A percentile compares a stretch with the other conserved stretches of the same genome.
These are phyloP conservation scores for Sialia sialis DNA, from an alignment of 2,113 vertebrate species.

Conservation along the genomic window DNA sequence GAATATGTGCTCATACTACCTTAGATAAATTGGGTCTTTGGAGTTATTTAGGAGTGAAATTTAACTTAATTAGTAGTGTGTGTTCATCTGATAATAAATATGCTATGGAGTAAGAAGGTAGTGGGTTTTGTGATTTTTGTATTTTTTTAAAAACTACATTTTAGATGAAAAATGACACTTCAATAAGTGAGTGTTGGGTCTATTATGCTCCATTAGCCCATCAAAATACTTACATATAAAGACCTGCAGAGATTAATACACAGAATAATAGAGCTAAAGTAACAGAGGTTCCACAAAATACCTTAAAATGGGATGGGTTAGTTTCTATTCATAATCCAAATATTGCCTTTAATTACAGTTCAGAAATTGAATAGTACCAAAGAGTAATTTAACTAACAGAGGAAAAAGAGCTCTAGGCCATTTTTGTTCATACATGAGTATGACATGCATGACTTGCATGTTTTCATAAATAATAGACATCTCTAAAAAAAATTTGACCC, in stretches of 20 bases:
- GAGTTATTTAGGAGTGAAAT: conserved; percentile 10
- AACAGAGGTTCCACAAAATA: not conserved
- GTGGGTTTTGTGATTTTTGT: not conserved
- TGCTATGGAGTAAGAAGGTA: not conserved
- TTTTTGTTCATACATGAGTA: not conserved
- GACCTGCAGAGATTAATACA: not conserved
- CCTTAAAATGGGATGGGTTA: not conserved
- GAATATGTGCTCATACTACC: not conserved
- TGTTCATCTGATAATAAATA: conserved; percentile 26
- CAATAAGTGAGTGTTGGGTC: not conserved
- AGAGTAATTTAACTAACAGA: not conserved
- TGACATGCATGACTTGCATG: not conserved
- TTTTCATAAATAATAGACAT: not conserved
- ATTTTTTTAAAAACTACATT: not conserved
- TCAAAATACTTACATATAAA: not conserved
- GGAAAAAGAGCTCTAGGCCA: not conserved
- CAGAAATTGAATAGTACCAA: not conserved
- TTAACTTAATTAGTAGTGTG: conserved; percentile 30
- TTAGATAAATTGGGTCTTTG: not conserved
- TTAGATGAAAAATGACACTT: not conserved
- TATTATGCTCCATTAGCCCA: not conserved
- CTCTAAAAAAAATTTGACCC: not conserved
- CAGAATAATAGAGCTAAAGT: not conserved
- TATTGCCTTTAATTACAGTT: not conserved
- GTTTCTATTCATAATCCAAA: not conserved